phyloP scores from a whole-genome alignment of 2,888 invertebrate species.

The Orthosia incerta region DNA sequence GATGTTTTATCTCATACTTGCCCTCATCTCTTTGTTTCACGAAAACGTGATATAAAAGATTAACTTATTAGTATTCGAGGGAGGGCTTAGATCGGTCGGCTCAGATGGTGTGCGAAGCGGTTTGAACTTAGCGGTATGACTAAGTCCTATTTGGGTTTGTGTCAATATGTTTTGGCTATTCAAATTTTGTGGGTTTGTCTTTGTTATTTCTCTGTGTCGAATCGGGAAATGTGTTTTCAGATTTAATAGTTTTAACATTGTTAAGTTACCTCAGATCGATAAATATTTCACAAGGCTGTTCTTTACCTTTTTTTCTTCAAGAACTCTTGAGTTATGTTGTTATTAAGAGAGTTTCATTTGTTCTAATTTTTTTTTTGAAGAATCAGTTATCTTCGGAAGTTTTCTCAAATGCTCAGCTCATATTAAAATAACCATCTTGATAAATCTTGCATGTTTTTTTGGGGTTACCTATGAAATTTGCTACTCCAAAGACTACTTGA shows the following conservation, averaged over 20 bases:
- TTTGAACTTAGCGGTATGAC: conserved; percentile 65
- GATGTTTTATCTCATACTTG: conserved; percentile 84
- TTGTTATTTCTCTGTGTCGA: conserved; percentile 28
- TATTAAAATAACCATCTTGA: background rate
- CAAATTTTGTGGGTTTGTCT: conserved; percentile 54
- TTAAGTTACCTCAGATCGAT: background rate
- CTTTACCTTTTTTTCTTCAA: background rate
- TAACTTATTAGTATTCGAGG: conserved; percentile 90
- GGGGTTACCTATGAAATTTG: too few species aligned
- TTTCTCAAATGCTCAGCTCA: conserved; percentile 2
- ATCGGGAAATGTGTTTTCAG: conserved; percentile 1
- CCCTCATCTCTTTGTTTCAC: conserved; percentile 89
- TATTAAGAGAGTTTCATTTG: background rate
- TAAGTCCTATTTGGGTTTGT: conserved; percentile 62
- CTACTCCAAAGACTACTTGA: background rate
- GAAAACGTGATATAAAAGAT: conserved; percentile 90
- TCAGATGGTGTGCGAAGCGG: conserved; percentile 78
- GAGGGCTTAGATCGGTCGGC: conserved; percentile 78
- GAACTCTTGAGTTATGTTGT: background rate
- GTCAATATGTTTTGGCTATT: conserved; percentile 64
- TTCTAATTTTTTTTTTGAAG: background rate
- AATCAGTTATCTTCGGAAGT: background rate
- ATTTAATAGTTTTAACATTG: background rate
- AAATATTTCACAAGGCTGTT: background rate
- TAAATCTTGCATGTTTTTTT: background rate